These are phyloP conservation scores for Willisornis vidua DNA, from an alignment of 2,113 vertebrate genomes.

Conservation along the genomic window DNA sequence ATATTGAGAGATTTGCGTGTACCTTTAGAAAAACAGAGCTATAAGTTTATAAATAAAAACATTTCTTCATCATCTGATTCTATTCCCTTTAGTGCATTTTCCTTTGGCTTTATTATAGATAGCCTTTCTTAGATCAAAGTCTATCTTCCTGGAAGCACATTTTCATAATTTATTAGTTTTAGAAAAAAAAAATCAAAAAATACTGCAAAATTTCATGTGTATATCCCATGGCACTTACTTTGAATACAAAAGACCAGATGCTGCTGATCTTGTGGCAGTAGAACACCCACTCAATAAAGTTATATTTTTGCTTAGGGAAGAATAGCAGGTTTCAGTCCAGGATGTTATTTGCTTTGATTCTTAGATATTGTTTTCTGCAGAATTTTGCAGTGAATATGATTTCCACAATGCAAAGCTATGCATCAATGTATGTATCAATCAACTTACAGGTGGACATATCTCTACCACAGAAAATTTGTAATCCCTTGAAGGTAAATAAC, in stretches of 20 bases:
- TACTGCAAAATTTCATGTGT: background rate
- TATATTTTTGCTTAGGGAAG: background rate
- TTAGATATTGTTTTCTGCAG: background rate
- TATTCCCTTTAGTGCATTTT: background rate
- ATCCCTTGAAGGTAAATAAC: background rate
- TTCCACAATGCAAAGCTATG: background rate
- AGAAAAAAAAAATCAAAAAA: slow-evolving; percentile 10
- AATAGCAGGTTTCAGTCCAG: background rate
- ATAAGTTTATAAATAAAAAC: background rate
- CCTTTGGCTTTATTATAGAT: background rate
- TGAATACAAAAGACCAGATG: background rate
- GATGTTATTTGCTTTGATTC: background rate
- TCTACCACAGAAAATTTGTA: background rate
- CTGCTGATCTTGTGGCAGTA: background rate
- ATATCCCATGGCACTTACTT: background rate
- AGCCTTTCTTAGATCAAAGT: background rate
- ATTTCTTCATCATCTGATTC: background rate
- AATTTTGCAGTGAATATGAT: background rate
- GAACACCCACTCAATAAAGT: background rate
- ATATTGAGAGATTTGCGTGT: background rate
- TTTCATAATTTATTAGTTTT: slow-evolving; percentile 44
- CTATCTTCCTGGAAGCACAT: background rate
- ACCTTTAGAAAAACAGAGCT: background rate
- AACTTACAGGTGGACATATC: background rate
- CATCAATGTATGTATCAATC: too few species aligned